Conservation (phyloP, 2,113 vertebrate species). For the Corythornis madagascariensis region DNA sequence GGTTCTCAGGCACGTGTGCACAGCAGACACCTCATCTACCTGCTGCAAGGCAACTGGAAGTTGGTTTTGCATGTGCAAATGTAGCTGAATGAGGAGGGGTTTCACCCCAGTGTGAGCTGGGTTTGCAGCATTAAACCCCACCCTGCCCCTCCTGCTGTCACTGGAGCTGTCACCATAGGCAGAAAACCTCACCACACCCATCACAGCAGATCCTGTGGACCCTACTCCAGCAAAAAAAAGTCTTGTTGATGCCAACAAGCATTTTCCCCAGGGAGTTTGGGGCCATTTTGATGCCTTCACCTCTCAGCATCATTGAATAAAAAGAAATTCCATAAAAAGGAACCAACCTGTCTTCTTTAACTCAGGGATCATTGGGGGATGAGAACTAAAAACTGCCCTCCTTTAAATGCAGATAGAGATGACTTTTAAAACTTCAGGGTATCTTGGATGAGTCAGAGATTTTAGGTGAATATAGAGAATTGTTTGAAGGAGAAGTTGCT, state of each 20-base stretch:
- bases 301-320: conserved; percentile 1
- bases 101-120: neutral
- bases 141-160: neutral
- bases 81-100: neutral
- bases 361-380: neutral
- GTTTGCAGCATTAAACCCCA: neutral
- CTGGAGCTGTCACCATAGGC: conserved; percentile 22
- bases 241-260: conserved; percentile 57
- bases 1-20: neutral
- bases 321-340: neutral
- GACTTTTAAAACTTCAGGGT: neutral
- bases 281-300: neutral
- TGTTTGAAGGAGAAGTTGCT: neutral
- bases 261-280: conserved; percentile 13
- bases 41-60: neutral
- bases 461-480: neutral
- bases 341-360: neutral
- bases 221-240: conserved; percentile 32
- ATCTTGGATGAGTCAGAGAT: neutral
- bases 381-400: neutral
- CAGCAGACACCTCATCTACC: conserved; percentile 11
- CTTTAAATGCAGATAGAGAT: neutral
- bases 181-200: conserved; percentile 55
- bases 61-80: conserved; percentile 32
- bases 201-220: conserved; percentile 40